A percentile compares a stretch with the other conserved stretches of the same genome.
Conservation (phyloP, 2,888 invertebrate species). For the Euplagia quadripunctaria region DNA sequence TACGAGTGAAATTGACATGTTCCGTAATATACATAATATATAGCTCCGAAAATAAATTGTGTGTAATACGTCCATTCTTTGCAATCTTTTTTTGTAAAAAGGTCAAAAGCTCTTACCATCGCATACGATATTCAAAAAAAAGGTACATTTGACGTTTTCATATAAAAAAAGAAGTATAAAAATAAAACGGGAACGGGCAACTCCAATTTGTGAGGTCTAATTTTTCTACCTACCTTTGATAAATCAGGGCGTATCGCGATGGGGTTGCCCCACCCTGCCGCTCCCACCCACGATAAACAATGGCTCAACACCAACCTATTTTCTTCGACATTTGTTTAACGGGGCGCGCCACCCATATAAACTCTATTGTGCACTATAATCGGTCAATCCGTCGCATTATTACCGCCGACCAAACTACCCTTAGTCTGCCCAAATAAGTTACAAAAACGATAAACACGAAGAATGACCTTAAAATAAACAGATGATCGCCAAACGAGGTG, state of each 20-base stretch:
- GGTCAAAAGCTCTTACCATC: conserved; percentile 40
- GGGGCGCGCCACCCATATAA: conserved; percentile 76
- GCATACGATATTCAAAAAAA: conserved; percentile 55
- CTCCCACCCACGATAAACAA: conserved; percentile 74
- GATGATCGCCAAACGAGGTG: conserved; percentile 80
- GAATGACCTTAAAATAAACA: conserved; percentile 85
- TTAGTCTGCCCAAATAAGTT: conserved; percentile 65
- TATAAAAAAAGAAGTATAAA: conserved; percentile 54
- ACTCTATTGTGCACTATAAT: conserved; percentile 74
- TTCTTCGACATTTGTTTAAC: conserved; percentile 76
- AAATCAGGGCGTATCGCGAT: conserved; percentile 73
- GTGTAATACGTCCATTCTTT: conserved; percentile 3
- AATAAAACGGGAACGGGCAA: conserved; percentile 59
- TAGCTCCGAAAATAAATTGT: conserved; percentile 24
- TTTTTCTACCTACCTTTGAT: conserved; percentile 67
- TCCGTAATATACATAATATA: conserved; percentile 25
- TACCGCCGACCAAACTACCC: conserved; percentile 62
- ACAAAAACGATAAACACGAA: conserved; percentile 78
- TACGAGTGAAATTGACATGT: not conserved
- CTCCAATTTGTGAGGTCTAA: conserved; percentile 69
- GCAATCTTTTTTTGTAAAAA: conserved; percentile 43
- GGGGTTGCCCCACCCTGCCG: conserved; percentile 70
- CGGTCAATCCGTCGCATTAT: conserved; percentile 71
- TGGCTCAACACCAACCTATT: conserved; percentile 64
- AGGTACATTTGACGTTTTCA: conserved; percentile 43